Evolutionary conservation across 2,113 vertebrate species (phyloP).

Genomic region (Phylloscopus whistleri): DNA sequence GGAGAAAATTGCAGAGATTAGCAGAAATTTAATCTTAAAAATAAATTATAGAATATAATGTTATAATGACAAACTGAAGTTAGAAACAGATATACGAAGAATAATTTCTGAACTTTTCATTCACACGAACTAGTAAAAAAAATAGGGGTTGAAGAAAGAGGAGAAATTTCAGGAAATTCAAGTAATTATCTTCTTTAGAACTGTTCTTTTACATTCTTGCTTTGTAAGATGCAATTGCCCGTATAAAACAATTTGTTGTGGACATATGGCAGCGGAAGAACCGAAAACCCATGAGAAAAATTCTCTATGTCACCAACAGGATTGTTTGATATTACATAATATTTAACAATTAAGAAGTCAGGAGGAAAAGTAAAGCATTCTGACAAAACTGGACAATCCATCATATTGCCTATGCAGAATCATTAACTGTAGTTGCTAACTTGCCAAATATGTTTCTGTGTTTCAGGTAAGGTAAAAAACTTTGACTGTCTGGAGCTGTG

Average conservation of each 20-base stretch:
- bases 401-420: neutral
- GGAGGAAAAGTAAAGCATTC: neutral
- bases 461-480: neutral
- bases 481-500: neutral
- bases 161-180: neutral
- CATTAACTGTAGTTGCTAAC: neutral
- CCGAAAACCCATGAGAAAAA: slow-evolving; percentile 10
- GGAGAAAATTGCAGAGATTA: neutral
- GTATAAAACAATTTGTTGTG: slow-evolving; percentile 41
- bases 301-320: neutral
- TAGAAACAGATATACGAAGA: neutral
- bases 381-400: neutral
- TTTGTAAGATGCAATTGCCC: slow-evolving; percentile 23
- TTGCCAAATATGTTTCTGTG: neutral
- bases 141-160: fast-evolving
- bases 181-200: neutral
- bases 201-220: neutral
- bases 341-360: neutral
- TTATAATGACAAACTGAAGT: neutral
- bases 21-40: neutral
- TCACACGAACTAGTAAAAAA: neutral
- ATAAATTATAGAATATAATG: neutral
- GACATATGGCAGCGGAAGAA: slow-evolving; percentile 14
- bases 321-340: neutral
- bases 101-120: neutral